Evolutionary conservation across 2,113 vertebrate genomes (phyloP), one percentile per base, ranked within the genome.

Genomic region (Chaetodon auriga): DNA sequence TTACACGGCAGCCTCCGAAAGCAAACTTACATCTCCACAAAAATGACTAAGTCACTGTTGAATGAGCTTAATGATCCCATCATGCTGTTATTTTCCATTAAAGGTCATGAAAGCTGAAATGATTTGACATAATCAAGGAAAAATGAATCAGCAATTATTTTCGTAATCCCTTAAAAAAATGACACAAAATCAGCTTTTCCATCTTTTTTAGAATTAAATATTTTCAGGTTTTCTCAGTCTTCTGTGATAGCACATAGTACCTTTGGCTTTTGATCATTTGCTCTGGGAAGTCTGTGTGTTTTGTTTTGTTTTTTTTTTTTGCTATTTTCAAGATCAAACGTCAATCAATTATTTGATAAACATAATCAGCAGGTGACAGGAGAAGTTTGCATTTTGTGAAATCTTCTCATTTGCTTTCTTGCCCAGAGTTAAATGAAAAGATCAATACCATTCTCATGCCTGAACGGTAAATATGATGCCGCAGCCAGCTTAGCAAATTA

Each of bases 311-410:
- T 45, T 45, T 5, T 14, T 61, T 51, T n/a, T 38, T 30, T 36
- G 14, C 7, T 58, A 1, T 36, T 45, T 54, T 45, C 11, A 35
- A 25, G 19, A 41, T 19, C 38, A 41, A 41, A 41, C 38, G 5
- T 41, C 38, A 41, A 41, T 41, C 38, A 4, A 57, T 46, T 15
- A 80, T 38, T 65, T 30, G 14, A 48, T 6, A 58, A 51, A 62
- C 2, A 41, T 49, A 75, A 38, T 57, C 12, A 12, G 8, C 19
- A 16, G 48, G 43, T 63, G 68, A 41, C 70, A 75, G 13, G 13
- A 57, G 65, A 77, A 54, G 19, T 68, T 38, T 2, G 60, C 36
- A 48, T 63, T 68, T 78, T 68, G 43, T 12, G 12, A 10, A 74
- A 48, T 30, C 30, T 30, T 30, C 30, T 30, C 30, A 54, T 68